Evolutionary conservation across 2,113 vertebrate species (phyloP).

Genomic region (Polyodon spathula): DNA sequence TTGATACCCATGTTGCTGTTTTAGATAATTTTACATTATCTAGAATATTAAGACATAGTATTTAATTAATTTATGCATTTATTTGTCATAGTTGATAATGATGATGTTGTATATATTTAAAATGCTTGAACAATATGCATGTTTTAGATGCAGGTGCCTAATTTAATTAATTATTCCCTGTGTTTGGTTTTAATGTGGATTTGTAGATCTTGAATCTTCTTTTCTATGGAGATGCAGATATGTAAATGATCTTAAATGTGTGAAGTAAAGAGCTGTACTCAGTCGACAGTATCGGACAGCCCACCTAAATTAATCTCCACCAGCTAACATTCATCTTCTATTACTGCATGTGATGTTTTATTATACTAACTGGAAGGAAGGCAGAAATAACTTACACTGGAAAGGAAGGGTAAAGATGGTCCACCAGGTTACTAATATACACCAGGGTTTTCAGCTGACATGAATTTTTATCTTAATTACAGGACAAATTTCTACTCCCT

Average conservation of each 20-base stretch:
- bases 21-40: too few relatives aligned
- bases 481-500: constrained; percentile 73
- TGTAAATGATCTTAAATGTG: neutral
- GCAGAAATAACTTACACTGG: constrained; percentile 17
- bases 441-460: constrained; percentile 65
- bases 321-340: constrained; percentile 17
- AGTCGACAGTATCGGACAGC: neutral
- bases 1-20: too few relatives aligned
- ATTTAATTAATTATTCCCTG: neutral
- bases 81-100: too few relatives aligned
- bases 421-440: constrained; percentile 67
- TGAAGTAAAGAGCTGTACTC: neutral
- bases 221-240: neutral
- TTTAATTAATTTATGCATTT: too few relatives aligned
- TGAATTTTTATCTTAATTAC: constrained; percentile 82
- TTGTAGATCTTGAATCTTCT: neutral
- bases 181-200: neutral
- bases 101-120: too few relatives aligned
- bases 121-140: too few relatives aligned
- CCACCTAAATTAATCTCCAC: constrained; percentile 11
- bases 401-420: constrained; percentile 45
- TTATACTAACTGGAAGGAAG: constrained; percentile 20
- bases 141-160: too few relatives aligned
- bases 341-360: constrained; percentile 15
- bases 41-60: too few relatives aligned